phyloP scores from a whole-genome alignment of 2,113 vertebrate genomes.

The Sylvia atricapilla region DNA sequence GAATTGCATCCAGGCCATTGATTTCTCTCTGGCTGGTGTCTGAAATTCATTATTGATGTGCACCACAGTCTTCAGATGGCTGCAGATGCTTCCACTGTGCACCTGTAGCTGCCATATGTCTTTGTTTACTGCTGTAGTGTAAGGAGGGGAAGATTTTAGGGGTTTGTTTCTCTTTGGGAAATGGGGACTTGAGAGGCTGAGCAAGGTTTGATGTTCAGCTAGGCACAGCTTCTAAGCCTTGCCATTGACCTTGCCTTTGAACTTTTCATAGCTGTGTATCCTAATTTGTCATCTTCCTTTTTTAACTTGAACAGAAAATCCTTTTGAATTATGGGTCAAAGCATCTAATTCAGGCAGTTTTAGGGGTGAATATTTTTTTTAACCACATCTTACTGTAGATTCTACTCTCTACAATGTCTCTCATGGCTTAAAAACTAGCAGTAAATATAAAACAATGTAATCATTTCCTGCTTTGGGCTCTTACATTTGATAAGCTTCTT shows the following conservation, averaged over 20 bases:
- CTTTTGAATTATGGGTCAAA: neutral
- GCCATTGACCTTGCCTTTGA: neutral
- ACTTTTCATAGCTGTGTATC: neutral
- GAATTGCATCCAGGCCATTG: neutral
- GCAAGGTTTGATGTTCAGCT: neutral
- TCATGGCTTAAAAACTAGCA: neutral
- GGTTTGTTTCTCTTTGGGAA: neutral
- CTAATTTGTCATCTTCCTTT: neutral
- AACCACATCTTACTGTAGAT: neutral
- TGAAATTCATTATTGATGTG: neutral
- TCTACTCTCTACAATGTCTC: neutral
- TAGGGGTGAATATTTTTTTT: neutral
- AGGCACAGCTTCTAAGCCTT: neutral
- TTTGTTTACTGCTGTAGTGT: neutral
- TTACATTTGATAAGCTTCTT: neutral
- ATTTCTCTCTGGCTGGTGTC: neutral
- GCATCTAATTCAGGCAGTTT: neutral
- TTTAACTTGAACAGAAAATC: neutral
- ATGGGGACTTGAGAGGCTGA: neutral
- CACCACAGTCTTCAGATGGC: neutral
- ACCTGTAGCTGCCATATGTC: neutral
- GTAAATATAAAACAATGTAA: neutral
- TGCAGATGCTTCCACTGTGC: neutral
- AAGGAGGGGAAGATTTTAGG: neutral
- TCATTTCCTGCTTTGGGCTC: neutral